Conservation (phyloP, 1,140 invertebrate genomes). For the Magallana gigas region DNA sequence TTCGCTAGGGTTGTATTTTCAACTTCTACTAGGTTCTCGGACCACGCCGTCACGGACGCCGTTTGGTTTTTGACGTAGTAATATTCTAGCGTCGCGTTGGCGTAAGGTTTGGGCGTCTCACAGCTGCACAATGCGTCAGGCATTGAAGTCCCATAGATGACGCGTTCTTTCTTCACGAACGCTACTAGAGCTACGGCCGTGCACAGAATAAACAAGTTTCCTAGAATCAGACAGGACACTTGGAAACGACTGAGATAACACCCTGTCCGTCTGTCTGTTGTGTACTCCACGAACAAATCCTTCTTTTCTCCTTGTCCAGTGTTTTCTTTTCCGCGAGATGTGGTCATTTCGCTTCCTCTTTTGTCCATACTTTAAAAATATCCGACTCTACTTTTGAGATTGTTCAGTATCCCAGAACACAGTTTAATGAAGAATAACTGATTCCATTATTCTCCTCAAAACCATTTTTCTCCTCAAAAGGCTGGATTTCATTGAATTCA, state of each 20-base stretch:
- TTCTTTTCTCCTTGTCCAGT: neutral
- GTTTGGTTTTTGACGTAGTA: slow-evolving; percentile 12
- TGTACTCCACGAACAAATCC: slow-evolving; percentile 21
- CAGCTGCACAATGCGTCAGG: neutral
- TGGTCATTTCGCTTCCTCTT: neutral
- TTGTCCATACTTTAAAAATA: neutral
- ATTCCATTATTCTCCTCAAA: no score
- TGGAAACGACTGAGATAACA: slow-evolving; percentile 22
- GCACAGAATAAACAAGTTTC: neutral
- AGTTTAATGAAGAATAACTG: no score
- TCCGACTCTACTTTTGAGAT: no score
- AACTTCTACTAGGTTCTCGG: neutral
- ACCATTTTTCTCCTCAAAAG: no score
- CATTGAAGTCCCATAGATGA: neutral
- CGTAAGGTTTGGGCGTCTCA: neutral
- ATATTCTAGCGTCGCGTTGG: slow-evolving; percentile 3
- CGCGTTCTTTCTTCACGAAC: slow-evolving; percentile 13
- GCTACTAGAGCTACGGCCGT: neutral
- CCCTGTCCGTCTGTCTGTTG: slow-evolving; percentile 11
- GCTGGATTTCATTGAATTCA: no score
- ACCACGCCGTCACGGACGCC: no score
- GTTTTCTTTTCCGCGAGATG: neutral
- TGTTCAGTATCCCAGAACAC: no score
- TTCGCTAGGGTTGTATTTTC: neutral
- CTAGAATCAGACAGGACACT: slow-evolving; percentile 12